phyloP scores from a whole-genome alignment of 1,140 invertebrate species.

The Aphaenogaster floridana region DNA sequence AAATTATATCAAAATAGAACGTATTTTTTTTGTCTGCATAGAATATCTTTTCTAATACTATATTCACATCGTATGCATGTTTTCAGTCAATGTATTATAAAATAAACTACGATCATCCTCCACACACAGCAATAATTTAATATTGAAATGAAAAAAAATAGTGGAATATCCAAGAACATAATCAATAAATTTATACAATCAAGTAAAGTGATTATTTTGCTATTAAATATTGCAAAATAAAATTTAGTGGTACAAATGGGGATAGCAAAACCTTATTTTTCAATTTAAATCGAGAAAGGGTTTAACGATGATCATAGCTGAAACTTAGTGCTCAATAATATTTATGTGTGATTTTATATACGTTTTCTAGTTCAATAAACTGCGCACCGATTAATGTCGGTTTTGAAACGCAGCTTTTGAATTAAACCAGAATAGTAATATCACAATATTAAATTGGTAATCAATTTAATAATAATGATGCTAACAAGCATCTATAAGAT shows the following conservation, averaged over 20 bases:
- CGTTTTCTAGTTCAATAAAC: no score
- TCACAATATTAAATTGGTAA: no score
- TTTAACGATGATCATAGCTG: no score
- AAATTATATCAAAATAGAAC: constrained; percentile 7
- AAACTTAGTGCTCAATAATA: no score
- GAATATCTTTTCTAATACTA: background rate
- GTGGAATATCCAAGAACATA: background rate
- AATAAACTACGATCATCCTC: background rate
- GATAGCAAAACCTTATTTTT: background rate
- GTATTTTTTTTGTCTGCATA: background rate
- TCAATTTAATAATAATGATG: no score
- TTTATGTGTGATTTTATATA: no score
- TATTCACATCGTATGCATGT: background rate
- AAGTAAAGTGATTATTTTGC: background rate
- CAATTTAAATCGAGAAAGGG: no score
- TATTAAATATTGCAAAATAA: constrained; percentile 2
- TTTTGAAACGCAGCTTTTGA: no score
- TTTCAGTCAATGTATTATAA: background rate
- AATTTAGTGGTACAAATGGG: background rate
- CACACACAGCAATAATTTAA: background rate
- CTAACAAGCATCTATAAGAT: no score
- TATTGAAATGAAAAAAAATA: background rate
- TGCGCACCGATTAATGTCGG: no score
- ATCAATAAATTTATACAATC: background rate
- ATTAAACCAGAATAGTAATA: no score